A percentile compares a stretch with the other conserved stretches of the same genome.
Evolutionary conservation across 2,797 vertebrate genomes (phyloP).

Genomic region (Spinus olivaceus): DNA sequence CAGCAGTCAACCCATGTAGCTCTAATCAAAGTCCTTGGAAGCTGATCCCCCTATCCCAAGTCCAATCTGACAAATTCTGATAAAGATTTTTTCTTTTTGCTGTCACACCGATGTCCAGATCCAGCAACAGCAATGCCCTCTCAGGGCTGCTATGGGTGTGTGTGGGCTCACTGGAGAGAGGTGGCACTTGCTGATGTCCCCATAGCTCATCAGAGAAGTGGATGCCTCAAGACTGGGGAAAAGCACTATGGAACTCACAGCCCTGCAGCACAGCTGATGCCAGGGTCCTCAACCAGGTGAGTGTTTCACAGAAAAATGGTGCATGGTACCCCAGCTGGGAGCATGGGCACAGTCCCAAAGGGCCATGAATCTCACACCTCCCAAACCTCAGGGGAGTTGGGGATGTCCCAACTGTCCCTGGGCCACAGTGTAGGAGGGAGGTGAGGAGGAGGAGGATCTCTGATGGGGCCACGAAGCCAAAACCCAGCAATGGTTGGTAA

Average conservation of each 20-base stretch:
- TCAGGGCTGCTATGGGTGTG: neutral
- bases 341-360: accelerated
- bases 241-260: neutral
- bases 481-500: neutral
- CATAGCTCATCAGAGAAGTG: neutral
- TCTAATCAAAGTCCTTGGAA: neutral
- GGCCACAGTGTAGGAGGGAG: neutral
- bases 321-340: accelerated
- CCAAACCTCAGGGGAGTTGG: neutral
- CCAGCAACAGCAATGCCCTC: neutral
- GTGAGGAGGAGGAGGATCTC: neutral
- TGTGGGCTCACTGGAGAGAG: neutral
- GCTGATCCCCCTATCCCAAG: neutral
- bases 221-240: neutral
- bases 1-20: neutral
- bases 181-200: neutral
- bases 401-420: neutral
- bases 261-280: accelerated
- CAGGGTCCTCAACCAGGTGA: neutral
- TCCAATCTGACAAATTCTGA: neutral
- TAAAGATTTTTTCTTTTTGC: neutral
- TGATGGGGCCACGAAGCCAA: neutral
- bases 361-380: accelerated
- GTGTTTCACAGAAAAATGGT: neutral
- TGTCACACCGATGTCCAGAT: neutral